Percentiles rank a stretch among this genome's conserved stretches.
Evolutionary conservation across 1,140 invertebrate species (phyloP).

Genomic region (Drosophila albomicans): DNA sequence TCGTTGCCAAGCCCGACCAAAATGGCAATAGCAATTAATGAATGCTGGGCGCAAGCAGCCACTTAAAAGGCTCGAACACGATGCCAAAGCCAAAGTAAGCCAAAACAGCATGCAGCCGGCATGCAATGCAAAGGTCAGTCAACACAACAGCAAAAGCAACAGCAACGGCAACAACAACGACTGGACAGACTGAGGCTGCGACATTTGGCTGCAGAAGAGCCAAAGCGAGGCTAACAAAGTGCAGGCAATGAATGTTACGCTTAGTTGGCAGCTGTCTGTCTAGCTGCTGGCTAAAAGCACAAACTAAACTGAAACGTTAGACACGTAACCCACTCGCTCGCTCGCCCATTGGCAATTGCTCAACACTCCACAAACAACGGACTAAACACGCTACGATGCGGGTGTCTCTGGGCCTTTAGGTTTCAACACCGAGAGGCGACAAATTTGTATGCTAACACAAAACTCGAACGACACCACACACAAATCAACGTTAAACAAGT

Average conservation of each 20-base stretch:
- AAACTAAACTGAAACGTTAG: conserved; percentile 55
- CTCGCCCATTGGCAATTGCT: conserved; percentile 43
- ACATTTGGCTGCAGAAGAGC: conserved; percentile 36
- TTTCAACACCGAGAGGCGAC: conserved; percentile 6
- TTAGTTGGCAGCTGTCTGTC: conserved; percentile 71
- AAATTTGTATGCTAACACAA: background rate
- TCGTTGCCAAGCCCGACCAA: conserved; percentile 33
- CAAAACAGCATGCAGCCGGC: conserved; percentile 31
- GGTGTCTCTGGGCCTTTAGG: background rate
- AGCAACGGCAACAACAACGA: conserved; percentile 27
- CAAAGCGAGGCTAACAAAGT: conserved; percentile 15
- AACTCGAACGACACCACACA: conserved; percentile 2
- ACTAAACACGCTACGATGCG: background rate
- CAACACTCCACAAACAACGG: conserved; percentile 13
- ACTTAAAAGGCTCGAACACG: conserved; percentile 58
- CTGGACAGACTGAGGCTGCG: conserved; percentile 9
- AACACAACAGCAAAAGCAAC: conserved; percentile 35
- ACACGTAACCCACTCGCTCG: conserved; percentile 49
- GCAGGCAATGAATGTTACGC: conserved; percentile 43
- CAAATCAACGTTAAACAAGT: background rate
- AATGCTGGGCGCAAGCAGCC: conserved; percentile 35
- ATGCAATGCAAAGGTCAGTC: conserved; percentile 68
- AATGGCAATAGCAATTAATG: conserved; percentile 77
- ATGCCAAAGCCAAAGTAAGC: conserved; percentile 44
- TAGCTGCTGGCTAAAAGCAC: conserved; percentile 26